Evolutionary conservation across 2,888 invertebrate genomes (phyloP), one percentile per base, ranked within the genome.

Genomic region (Agrotis exclamationis): DNA sequence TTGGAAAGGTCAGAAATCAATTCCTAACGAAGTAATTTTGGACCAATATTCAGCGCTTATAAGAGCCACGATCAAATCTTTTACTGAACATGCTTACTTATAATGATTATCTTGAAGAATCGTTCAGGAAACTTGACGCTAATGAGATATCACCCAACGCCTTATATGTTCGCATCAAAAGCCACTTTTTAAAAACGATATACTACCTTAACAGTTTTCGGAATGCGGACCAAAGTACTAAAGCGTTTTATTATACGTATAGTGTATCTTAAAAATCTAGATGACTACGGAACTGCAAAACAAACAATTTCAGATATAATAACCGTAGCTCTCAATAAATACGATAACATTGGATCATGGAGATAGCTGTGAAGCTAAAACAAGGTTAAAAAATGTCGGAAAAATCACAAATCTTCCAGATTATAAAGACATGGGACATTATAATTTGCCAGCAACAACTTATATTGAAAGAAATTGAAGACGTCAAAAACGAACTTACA

Each of bases 21-120:
- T 63, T 39, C 73, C 64, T 20, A 69, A 68, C 53, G 63, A 73
- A 64, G 73, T 64, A 5, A 45, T 68, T 54, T 59, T 73, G 39
- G 73, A 69, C 48, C 58, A 73, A 54, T 73, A 59, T 54, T 63
- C 68, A 48, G 73, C 73, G 16, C 47, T 72, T 53, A 72, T 67
- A 57, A 68, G 72, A 58, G 72, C 68, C 39, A 63, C 57, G 18
- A 54, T 71, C 16, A 71, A 60, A 57, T 47, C 67, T 20, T 62
- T 62, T 33, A 62, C 60, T 9, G 20, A 50, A 33, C 60, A 33
- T 62, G 20, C 14, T n/a, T 7, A 20, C 28, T 62, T 33, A 63
- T 44, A 73, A 68, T 68, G 73, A 73, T 53, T 73, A 73, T 51
- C 62, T 67, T 57, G 50, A 28, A 58, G 67, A 66, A 72, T 72